Evolutionary conservation across 2,888 invertebrate genomes (phyloP).

Genomic region (Macrosoma leucophasiata): DNA sequence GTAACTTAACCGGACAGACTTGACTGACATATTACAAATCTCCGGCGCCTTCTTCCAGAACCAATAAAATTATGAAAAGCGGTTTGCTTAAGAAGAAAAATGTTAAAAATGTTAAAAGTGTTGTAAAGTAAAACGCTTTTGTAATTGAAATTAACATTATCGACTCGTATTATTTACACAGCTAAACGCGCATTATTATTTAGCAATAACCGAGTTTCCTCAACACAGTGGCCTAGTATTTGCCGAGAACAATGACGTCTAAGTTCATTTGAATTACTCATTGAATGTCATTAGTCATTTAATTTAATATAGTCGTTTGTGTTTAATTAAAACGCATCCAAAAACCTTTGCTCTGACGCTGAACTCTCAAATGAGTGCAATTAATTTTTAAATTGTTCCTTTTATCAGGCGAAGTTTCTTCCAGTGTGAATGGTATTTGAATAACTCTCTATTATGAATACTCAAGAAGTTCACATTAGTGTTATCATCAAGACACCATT

Average conservation of each 20-base stretch:
- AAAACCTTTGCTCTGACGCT: slow-evolving; percentile 17
- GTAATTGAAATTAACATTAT: slow-evolving; percentile 7
- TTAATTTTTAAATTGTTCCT: slow-evolving; percentile 4
- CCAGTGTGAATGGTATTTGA: slow-evolving; percentile 9
- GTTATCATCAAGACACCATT: slow-evolving; percentile 50
- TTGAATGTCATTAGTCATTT: slow-evolving; percentile 64
- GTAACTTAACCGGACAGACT: slow-evolving; percentile 69
- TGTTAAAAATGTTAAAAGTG: too few relatives aligned
- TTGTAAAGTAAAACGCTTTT: too few relatives aligned
- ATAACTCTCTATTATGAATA: background rate
- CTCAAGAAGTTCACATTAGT: slow-evolving; percentile 24
- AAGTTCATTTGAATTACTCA: slow-evolving; percentile 63
- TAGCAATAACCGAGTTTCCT: slow-evolving; percentile 20
- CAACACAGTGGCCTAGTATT: slow-evolving; percentile 26
- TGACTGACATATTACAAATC: slow-evolving; percentile 50
- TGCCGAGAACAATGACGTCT: slow-evolving; percentile 45
- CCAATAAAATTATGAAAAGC: too few relatives aligned
- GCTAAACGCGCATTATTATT: slow-evolving; percentile 15
- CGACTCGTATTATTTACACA: slow-evolving; percentile 10
- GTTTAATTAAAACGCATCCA: slow-evolving; percentile 62
- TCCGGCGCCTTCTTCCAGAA: slow-evolving; percentile 17
- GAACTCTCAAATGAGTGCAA: too few relatives aligned
- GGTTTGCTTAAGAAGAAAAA: too few relatives aligned
- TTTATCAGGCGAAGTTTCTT: slow-evolving; percentile 28
- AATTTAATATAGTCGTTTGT: slow-evolving; percentile 42